These are phyloP conservation scores for Plotosus lineatus DNA, from an alignment of 2,113 vertebrate genomes.

Conservation along the genomic window DNA sequence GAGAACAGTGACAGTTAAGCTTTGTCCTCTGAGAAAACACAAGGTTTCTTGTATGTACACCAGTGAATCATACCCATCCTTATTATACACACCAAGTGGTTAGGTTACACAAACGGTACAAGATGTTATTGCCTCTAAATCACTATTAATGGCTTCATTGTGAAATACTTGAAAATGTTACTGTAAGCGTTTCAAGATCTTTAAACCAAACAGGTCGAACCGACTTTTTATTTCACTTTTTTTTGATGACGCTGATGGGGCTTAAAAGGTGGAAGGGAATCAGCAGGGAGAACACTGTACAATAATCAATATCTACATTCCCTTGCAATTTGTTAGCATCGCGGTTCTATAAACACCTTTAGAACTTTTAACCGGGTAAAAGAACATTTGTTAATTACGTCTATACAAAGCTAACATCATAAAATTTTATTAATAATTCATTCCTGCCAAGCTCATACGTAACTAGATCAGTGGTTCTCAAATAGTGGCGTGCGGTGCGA, in stretches of 20 bases:
- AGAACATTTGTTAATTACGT: no score
- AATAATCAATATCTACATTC: no score
- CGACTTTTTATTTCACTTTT: not conserved
- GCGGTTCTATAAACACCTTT: no score
- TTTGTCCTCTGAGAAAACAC: not conserved
- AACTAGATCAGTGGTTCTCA: no score
- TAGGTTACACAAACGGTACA: not conserved
- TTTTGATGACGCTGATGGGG: accelerated
- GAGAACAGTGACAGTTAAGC: not conserved
- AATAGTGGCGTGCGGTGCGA: no score
- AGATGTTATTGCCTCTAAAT: not conserved
- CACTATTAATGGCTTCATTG: not conserved
- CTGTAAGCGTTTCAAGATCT: not conserved
- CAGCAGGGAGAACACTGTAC: no score
- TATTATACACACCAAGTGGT: not conserved
- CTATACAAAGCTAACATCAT: no score
- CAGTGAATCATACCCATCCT: not conserved
- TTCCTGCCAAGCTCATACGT: no score
- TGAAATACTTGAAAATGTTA: not conserved
- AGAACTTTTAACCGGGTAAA: no score
- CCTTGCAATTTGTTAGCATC: no score
- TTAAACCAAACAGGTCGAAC: not conserved
- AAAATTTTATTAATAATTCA: no score
- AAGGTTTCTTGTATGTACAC: not conserved
- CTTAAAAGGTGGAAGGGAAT: no score